These are phyloP conservation scores for Pongo abelii DNA, from an alignment of 2,113 vertebrate genomes.

Conservation along the genomic window DNA sequence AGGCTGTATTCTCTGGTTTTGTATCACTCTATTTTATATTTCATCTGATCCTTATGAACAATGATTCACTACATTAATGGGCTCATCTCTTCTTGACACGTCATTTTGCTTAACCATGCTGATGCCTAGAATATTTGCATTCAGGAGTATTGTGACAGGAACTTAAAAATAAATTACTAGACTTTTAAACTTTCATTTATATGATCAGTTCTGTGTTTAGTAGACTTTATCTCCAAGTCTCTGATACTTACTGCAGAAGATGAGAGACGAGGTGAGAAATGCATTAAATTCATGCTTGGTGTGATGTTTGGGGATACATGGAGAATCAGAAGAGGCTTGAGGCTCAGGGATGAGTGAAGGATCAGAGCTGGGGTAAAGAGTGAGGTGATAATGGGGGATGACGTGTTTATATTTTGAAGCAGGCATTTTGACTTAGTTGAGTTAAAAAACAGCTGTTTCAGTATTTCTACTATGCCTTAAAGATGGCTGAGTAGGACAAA, in stretches of 20 bases:
- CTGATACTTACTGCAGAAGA: neutral
- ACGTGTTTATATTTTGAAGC: neutral
- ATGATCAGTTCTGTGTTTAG: neutral
- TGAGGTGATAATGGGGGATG: neutral
- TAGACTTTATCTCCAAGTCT: neutral
- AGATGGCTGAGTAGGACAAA: neutral
- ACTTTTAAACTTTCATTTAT: neutral
- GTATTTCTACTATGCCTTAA: neutral
- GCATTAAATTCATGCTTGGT: neutral
- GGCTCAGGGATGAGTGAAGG: neutral
- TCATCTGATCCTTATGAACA: neutral
- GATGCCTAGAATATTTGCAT: neutral
- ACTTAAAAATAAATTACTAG: neutral
- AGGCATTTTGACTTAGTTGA: neutral
- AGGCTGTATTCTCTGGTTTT: neutral
- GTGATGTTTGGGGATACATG: neutral
- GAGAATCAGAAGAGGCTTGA: neutral
- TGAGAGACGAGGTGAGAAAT: neutral
- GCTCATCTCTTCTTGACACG: neutral
- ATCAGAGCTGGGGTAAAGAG: neutral
- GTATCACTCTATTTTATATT: neutral
- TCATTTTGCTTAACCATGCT: constrained; percentile 3
- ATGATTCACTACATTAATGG: neutral
- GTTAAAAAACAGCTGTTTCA: neutral
- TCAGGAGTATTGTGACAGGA: neutral